Evolutionary conservation across 2,888 invertebrate species (phyloP).

Genomic region (Agrypnus murinus): DNA sequence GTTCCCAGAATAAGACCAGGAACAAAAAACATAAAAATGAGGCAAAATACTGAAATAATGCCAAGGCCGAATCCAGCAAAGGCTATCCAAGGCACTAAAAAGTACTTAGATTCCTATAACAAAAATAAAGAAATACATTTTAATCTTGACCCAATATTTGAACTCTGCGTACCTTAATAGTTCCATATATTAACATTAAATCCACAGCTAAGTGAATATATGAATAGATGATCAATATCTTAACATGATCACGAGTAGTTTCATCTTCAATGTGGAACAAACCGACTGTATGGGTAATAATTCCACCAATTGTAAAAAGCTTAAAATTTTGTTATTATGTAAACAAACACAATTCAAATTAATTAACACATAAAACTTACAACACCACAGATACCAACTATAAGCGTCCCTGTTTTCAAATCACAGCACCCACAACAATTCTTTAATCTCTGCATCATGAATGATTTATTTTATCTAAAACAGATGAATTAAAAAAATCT

Average conservation of each 20-base stretch:
- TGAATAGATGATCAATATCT: constrained; percentile 39
- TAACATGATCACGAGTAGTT: constrained; percentile 33
- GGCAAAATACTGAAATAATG: constrained; percentile 33
- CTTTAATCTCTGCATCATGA: constrained; percentile 32
- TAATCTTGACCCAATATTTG: not conserved
- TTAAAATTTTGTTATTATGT: no score
- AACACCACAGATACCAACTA: constrained; percentile 43
- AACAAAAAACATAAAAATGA: constrained; percentile 46
- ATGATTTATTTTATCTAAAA: no score
- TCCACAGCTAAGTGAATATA: constrained; percentile 38
- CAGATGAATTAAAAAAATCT: no score
- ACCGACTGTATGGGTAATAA: constrained; percentile 37
- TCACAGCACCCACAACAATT: constrained; percentile 45
- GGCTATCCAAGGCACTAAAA: constrained; percentile 45
- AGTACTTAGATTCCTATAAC: constrained; percentile 40
- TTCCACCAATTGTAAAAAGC: constrained; percentile 42
- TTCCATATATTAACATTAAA: constrained; percentile 38
- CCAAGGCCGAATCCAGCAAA: constrained; percentile 43
- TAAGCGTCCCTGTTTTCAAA: constrained; percentile 41
- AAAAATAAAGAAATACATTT: no score
- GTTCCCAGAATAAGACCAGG: constrained; percentile 36
- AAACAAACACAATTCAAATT: not conserved
- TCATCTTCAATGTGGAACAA: constrained; percentile 39
- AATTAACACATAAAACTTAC: constrained; percentile 37
- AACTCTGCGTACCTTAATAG: constrained; percentile 34